phyloP scores from a whole-genome alignment of 1,140 invertebrate genomes.

The Drosophila tani region DNA sequence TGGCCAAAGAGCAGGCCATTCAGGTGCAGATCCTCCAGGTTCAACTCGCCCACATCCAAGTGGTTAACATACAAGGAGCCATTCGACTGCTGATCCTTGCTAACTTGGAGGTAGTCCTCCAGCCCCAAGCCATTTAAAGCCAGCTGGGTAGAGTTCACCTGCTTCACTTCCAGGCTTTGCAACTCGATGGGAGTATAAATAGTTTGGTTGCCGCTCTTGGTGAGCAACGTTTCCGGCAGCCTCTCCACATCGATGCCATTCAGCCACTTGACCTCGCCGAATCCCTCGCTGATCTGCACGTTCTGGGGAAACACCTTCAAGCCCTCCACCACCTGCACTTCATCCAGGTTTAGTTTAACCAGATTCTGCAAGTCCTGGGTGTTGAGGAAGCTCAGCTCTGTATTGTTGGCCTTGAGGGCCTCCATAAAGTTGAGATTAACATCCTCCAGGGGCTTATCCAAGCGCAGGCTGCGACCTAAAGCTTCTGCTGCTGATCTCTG shows the following conservation, averaged over 20 bases:
- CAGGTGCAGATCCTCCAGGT: slow-evolving; percentile 46
- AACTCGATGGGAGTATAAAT: slow-evolving; percentile 66
- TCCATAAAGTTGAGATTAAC: slow-evolving; percentile 83
- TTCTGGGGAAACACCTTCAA: slow-evolving; percentile 60
- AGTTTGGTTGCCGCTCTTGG: slow-evolving; percentile 84
- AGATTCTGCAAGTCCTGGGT: slow-evolving; percentile 61
- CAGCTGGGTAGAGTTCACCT: slow-evolving; percentile 39
- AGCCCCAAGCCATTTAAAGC: slow-evolving; percentile 33
- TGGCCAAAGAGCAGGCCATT: slow-evolving; percentile 64
- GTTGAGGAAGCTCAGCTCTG: slow-evolving; percentile 73
- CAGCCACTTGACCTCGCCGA: slow-evolving; percentile 80
- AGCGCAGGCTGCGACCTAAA: slow-evolving; percentile 46
- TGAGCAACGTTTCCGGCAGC: slow-evolving; percentile 74
- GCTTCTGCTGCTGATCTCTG: slow-evolving; percentile 47
- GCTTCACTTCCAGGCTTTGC: slow-evolving; percentile 15
- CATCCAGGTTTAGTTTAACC: slow-evolving; percentile 61
- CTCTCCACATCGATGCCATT: slow-evolving; percentile 81
- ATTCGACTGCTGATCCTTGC: slow-evolving; percentile 40
- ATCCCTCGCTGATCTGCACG: slow-evolving; percentile 70
- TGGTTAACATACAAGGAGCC: slow-evolving; percentile 43
- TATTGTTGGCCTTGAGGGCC: slow-evolving; percentile 72
- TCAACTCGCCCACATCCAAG: slow-evolving; percentile 25
- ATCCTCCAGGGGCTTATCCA: slow-evolving; percentile 58
- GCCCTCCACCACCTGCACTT: slow-evolving; percentile 69
- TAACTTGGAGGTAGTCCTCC: slow-evolving; percentile 40